A percentile compares a stretch with the other conserved stretches of the same genome.
Conservation (phyloP, 2,113 vertebrate genomes). For the Centropristis striata region DNA sequence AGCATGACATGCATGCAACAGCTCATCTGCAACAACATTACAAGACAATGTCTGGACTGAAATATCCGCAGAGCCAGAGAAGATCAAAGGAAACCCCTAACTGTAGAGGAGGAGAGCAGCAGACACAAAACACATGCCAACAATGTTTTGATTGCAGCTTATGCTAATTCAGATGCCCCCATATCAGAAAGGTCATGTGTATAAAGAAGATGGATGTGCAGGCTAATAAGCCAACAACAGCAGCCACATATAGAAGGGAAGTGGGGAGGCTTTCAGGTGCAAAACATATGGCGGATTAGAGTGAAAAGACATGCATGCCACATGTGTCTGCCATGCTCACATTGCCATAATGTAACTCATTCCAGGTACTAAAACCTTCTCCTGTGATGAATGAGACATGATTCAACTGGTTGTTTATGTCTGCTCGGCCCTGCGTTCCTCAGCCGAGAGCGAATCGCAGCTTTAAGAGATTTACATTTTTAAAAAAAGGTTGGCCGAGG, state of each 20-base stretch:
- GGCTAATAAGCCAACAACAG: slow-evolving; percentile 23
- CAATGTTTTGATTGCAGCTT: slow-evolving; percentile 31
- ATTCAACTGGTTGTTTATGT: slow-evolving; percentile 37
- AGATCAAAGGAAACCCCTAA: slow-evolving; percentile 34
- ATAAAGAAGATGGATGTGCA: slow-evolving; percentile 34
- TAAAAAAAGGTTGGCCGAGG: neutral
- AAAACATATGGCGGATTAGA: slow-evolving; percentile 66
- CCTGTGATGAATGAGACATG: slow-evolving; percentile 45
- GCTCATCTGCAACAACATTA: slow-evolving; percentile 45
- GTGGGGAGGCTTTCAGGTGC: slow-evolving; percentile 68
- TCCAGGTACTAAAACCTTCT: slow-evolving; percentile 54
- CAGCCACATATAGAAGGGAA: slow-evolving; percentile 8
- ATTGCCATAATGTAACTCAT: slow-evolving; percentile 38
- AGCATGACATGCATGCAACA: slow-evolving; percentile 43
- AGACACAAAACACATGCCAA: slow-evolving; percentile 46
- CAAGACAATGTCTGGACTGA: slow-evolving; percentile 29
- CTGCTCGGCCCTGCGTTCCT: neutral
- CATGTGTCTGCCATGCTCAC: slow-evolving; percentile 48
- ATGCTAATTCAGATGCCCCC: slow-evolving; percentile 9
- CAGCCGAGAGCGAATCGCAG: neutral
- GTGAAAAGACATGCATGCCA: slow-evolving; percentile 48
- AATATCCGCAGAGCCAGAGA: slow-evolving; percentile 48
- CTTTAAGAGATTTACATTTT: slow-evolving; percentile 20
- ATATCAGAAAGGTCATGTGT: slow-evolving; percentile 42
- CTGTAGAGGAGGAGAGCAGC: slow-evolving; percentile 17